Evolutionary conservation across 1,140 invertebrate genomes (phyloP).

Genomic region (Cherax destructor): DNA sequence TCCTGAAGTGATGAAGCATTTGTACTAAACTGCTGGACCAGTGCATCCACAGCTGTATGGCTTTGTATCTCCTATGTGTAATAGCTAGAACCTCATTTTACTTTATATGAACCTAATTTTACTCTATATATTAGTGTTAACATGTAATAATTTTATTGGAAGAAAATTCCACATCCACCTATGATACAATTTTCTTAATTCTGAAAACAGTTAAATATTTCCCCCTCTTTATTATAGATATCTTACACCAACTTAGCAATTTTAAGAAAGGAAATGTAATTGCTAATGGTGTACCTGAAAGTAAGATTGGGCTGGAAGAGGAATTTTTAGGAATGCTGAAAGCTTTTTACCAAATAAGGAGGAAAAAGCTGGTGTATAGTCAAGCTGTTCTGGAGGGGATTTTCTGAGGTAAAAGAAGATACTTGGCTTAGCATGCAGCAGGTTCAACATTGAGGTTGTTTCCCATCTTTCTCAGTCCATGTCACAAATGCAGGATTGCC

Average conservation of each 20-base stretch:
- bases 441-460: background rate
- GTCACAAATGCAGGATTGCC: background rate
- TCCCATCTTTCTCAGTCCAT: background rate
- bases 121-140: background rate
- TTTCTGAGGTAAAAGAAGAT: background rate
- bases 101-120: background rate
- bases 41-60: constrained; percentile 36
- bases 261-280: background rate
- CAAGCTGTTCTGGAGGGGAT: background rate
- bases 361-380: background rate
- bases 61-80: background rate
- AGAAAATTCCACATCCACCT: background rate
- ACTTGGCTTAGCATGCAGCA: background rate
- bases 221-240: too few species aligned
- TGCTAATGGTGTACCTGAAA: background rate
- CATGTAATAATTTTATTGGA: background rate
- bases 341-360: background rate
- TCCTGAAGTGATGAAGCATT: background rate
- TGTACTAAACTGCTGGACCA: constrained; percentile 12
- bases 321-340: background rate
- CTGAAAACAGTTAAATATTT: too few species aligned
- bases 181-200: too few species aligned
- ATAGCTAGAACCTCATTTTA: background rate
- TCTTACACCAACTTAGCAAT: too few species aligned
- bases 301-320: background rate